Base-by-base conservation (phyloP, 2,113 vertebrate species). In the Ptilorrhoa leucosticta region DNA sequence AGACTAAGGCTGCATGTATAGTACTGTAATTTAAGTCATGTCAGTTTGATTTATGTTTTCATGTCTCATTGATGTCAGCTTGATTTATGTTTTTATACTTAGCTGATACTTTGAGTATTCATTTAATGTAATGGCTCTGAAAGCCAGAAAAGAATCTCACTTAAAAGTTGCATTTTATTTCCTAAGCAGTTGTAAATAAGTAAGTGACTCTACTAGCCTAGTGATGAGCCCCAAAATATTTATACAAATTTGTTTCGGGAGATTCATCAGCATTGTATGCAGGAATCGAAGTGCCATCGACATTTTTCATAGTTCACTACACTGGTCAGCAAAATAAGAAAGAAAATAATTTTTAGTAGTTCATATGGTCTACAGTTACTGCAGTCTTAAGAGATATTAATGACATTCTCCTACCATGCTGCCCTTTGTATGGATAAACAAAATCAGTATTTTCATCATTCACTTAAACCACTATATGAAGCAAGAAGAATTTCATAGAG, bases 21-120 rank as follows among this genome's bases (percentile, higher is more conserved):
- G 11, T 73, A 80, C 27, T 65, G 12, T 71, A 76, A 89, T 92
- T 80, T 83, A 86, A 89, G 8, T 68, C 35, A 83, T 28, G 31
- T 72, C 66, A 68, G 27, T 76, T 88, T 92, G 89, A 86, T 86
- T 86, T 90, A 83, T 80, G 37, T 72, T 89, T 88, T 72, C 31
- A 20, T 56, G 44, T 88, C 77, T 72, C 66, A 61, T 26, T 81
- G 35, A 56, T 83, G 75, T 79, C 70, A 93, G 9, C 10, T 65
- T 94, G 79, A 69, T 83, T 86, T 80, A 80, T 83, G 27, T 30
- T 85, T 95, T 87, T 71, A 54, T 64, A 48, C 7, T 72, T 71
- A 58, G 19, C 14, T 86, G 31, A 60, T 65, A 17, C 5, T 83
- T 83, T 90, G 35, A 71, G 22, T 65, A 83, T 70, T 83, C 72